A percentile compares a stretch with the other conserved stretches of the same genome.
Evolutionary conservation across 2,113 vertebrate species (phyloP).

Genomic region (Ceyx melanurus): DNA sequence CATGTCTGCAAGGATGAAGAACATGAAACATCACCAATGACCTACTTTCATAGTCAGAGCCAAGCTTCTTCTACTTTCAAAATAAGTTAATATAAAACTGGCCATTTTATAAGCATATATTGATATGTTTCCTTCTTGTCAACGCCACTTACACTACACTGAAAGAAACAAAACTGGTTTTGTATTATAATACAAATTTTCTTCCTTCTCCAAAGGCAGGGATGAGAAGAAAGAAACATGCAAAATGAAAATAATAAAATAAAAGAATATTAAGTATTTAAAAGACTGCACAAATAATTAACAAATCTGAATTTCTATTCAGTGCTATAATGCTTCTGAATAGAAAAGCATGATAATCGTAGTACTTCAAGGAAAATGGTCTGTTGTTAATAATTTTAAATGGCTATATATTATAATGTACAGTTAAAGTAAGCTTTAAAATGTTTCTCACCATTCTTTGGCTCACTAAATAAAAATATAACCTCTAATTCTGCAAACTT

Average conservation of each 20-base stretch:
- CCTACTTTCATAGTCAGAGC: neutral
- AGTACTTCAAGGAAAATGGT: neutral
- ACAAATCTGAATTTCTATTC: neutral
- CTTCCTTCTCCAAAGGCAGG: neutral
- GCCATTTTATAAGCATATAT: neutral
- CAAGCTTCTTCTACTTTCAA: neutral
- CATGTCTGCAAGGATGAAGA: neutral
- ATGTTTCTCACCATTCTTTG: neutral
- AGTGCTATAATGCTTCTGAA: neutral
- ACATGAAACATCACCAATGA: neutral
- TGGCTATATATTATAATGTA: neutral
- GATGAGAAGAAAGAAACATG: neutral
- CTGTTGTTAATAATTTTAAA: neutral
- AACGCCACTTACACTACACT: accelerated
- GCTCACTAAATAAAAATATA: neutral
- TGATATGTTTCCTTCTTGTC: neutral
- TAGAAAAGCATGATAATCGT: neutral
- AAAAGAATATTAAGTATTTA: neutral
- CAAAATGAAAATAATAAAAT: neutral
- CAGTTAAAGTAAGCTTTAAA: neutral
- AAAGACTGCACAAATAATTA: neutral
- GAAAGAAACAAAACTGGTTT: neutral
- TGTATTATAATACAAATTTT: neutral
- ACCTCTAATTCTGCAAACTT: neutral
- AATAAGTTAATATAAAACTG: neutral